Base-by-base conservation (phyloP, 2,113 vertebrate species). In the Platycercus adscitus region DNA sequence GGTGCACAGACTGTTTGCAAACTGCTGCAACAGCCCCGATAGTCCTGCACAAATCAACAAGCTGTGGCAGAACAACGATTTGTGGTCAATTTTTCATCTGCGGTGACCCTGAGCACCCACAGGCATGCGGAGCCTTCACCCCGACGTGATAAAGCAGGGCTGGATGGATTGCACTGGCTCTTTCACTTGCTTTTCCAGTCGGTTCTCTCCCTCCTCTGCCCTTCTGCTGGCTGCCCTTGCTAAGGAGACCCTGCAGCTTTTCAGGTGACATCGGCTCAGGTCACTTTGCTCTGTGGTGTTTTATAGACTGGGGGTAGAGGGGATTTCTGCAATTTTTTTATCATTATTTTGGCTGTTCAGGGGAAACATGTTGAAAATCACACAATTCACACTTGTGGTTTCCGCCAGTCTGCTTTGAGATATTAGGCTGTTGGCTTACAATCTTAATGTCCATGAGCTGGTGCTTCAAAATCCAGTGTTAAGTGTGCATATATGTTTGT, bases 51-150 rank as follows among this genome's bases (percentile, higher is more conserved):
- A 47, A 66, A 29, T 39, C 17, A 26, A 33, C 35, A 33, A 39
- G 39, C 6, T 0, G 0, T 12, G 33, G 33, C 5, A 5, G 52
- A 64, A 55, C 0, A 0, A 21, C 1, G 4, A 28, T 72, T 35
- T 44, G 41, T 20, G 21, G 41, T 31, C 1, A 4, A 9, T 31
- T 80, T 92, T 87, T 55, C 35, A 66, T 83, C 31, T 0, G 0
- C 4, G 2, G 21, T 49, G 87, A 82, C 63, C 66, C 24, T 1
- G 37, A 29, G 17, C 46, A 52, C 12, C 52, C 2, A 1, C n/a
- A 33, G 47, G 56, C 29, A 37, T 0, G 2, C 12, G 3, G 35
- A 82, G 39, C 49, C 70, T n/a, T 89, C 15, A 10, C 8, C 0
- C 13, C 31, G 41, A 24, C 4, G 2, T 14, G 11, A 33, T 88